phyloP scores from a whole-genome alignment of 2,888 invertebrate species.

The Rhamphomyia laevipes region DNA sequence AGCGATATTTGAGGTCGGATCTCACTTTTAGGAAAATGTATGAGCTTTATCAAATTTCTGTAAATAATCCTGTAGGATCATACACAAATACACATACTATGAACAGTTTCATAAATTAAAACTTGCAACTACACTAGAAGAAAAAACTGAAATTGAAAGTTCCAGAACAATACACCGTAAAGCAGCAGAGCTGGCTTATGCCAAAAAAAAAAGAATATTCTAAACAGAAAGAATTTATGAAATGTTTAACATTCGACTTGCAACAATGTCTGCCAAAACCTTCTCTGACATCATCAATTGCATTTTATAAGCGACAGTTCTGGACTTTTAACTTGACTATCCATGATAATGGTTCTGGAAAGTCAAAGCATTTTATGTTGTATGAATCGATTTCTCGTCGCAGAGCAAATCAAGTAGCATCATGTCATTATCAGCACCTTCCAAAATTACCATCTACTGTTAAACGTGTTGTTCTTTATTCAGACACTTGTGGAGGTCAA shows the following conservation, averaged over 20 bases:
- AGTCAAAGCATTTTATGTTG: not conserved
- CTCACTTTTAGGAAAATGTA: too few relatives aligned
- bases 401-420: not conserved
- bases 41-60: too few relatives aligned
- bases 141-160: too few relatives aligned
- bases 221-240: too few relatives aligned
- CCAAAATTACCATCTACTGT: not conserved
- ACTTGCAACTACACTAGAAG: too few relatives aligned
- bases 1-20: too few relatives aligned
- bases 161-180: too few relatives aligned
- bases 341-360: not conserved
- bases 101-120: too few relatives aligned
- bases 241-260: not conserved
- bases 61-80: too few relatives aligned
- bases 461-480: not conserved
- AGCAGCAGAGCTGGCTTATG: too few relatives aligned
- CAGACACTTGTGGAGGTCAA: not conserved
- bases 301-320: not conserved
- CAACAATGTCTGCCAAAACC: not conserved
- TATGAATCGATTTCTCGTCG: not conserved
- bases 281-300: not conserved
- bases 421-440: not conserved
- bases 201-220: too few relatives aligned
- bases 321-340: constrained; percentile 1
- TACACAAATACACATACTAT: too few relatives aligned